Evolutionary conservation across 1,140 invertebrate species (phyloP), one percentile per base, ranked within the genome.

Genomic region (Drosophila busckii): DNA sequence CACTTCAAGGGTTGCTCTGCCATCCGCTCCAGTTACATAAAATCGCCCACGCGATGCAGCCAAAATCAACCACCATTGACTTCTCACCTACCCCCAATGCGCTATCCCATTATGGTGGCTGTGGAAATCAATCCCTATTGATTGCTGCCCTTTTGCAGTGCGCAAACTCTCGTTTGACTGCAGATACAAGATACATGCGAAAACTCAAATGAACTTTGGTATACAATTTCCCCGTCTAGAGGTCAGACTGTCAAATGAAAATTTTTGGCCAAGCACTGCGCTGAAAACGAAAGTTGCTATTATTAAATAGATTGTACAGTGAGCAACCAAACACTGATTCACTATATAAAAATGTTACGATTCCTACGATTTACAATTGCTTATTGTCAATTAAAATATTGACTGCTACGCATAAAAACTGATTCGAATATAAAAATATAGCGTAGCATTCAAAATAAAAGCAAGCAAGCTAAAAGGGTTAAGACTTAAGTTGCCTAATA

Each of bases 61-160:
- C 58, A 38, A 35, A 55, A 63, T 35, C 73, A 59, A 80, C 73
- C 73, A 78, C 73, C 73, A 34, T 46, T 26, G 32, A 31, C 29
- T 26, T 37, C n/a, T 40, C 23, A 29, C 37, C 15, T 8, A 26
- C 16, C 56, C 25, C 26, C 31, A 76, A 7, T 70, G 59, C 60
- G 53, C 53, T 17, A 15, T 22, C 50, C 59, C 42, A 13, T n/a
- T 34, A 15, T 46, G 16, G 32, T 15, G 31, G 25, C 10, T 26
- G 37, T 61, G 59, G 67, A 76, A 76, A 78, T 76, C 71, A 76
- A 76, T 76, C 41, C 25, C 52, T 50, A 67, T 76, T 64, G 65
- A 32, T 53, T 15, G 56, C 50, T 56, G 69, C 67, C n/a, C 26
- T 63, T 54, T 26, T 32, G 54, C 60, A 40, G 34, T 76, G 73